A percentile compares a stretch with the other conserved stretches of the same genome.
Conservation (phyloP, 1,140 invertebrate genomes). For the Paraescarpia echinospica region DNA sequence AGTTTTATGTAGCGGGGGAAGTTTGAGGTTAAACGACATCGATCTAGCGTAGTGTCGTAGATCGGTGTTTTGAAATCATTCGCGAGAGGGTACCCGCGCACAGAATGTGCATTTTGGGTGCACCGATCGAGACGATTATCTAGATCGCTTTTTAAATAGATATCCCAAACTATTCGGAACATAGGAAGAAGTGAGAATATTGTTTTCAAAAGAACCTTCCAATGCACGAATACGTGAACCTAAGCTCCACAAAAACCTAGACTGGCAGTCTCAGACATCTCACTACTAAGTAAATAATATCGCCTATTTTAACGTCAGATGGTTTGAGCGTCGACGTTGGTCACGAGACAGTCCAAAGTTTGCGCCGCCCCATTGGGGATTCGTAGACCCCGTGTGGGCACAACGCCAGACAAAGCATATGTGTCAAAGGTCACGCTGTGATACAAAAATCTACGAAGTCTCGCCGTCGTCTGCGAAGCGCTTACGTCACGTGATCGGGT, state of each 20-base stretch:
- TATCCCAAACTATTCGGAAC: neutral
- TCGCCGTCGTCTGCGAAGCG: neutral
- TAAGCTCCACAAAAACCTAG: neutral
- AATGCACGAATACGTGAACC: neutral
- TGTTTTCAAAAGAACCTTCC: neutral
- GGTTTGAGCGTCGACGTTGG: too few species aligned
- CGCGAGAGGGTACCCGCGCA: too few species aligned
- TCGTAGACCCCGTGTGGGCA: neutral
- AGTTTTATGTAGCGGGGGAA: too few species aligned
- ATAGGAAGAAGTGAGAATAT: neutral
- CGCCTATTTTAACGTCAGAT: neutral
- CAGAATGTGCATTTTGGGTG: neutral
- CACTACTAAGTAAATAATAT: neutral
- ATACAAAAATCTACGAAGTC: neutral
- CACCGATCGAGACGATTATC: neutral
- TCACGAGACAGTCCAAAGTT: neutral
- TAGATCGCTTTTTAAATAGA: neutral
- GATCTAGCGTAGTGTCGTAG: too few species aligned
- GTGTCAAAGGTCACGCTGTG: neutral
- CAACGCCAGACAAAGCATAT: neutral
- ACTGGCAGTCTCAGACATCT: neutral
- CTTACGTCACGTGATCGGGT: neutral
- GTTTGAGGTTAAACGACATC: too few species aligned
- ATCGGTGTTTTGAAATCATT: too few species aligned
- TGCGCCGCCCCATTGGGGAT: neutral